phyloP scores from a whole-genome alignment of 2,888 invertebrate species.

The Cheilosia pagana region DNA sequence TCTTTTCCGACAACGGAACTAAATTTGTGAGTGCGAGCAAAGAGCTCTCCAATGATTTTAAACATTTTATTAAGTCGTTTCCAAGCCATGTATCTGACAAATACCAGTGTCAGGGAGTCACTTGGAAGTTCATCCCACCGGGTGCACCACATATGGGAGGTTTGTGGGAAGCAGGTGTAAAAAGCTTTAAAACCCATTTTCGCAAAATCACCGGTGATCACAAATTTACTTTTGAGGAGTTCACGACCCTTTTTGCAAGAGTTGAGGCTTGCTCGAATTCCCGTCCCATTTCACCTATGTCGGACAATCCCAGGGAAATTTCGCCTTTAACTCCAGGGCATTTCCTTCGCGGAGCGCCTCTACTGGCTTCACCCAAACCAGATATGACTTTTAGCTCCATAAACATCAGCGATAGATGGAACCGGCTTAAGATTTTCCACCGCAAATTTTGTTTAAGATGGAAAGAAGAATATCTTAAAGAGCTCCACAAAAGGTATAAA shows the following conservation, averaged over 20 bases:
- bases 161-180: too few species aligned
- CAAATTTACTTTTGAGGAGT: background rate
- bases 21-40: background rate
- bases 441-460: background rate
- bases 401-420: background rate
- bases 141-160: too few species aligned
- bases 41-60: background rate
- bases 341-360: too few species aligned
- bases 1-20: background rate
- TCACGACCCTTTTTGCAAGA: background rate
- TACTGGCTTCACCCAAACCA: background rate
- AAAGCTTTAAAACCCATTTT: background rate
- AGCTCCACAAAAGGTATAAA: background rate
- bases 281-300: background rate
- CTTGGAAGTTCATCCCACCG: too few species aligned
- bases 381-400: background rate
- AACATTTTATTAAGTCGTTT: background rate
- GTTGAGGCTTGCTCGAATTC: background rate
- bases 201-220: background rate
- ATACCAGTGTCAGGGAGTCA: background rate
- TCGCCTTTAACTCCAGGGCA: background rate
- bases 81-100: background rate
- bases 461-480: background rate
- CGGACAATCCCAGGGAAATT: background rate
- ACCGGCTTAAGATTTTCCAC: background rate